Evolutionary conservation across 2,113 vertebrate genomes (phyloP), one percentile per base, ranked within the genome.

Genomic region (Abramis brama): DNA sequence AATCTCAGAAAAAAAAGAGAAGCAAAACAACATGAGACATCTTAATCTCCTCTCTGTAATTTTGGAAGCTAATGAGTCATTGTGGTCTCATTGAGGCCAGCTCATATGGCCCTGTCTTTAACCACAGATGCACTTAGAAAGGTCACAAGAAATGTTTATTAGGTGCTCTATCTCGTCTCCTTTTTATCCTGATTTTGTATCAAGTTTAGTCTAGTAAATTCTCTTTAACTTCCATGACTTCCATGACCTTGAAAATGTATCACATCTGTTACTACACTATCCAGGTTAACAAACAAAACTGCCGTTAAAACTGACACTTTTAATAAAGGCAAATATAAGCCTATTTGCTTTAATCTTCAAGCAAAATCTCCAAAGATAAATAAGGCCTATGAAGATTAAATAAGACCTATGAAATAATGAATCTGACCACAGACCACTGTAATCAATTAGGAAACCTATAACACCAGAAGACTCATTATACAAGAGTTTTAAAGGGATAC

Each of bases 41-140:
- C 39, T 6, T 27, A 55, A 13, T 33, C 2, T 64, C 50, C 12
- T 64, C 74, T 79, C 52, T 59, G 79, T 87, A 30, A 87, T 73
- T 83, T 71, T 70, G 62, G 19, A 87, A 71, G 76, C 75, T 87
- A 79, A 87, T 62, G 27, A 39, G 36, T 70, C 39, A 30, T n/a
- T 36, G 60, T 71, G 43, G 62, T 62, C 23, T 74, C 23, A 73
- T 83, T 62, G 30, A 62, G 47, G 50, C 2, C 27, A 30, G 25
- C 73, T 30, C 73, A 36, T 62, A 64, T 76, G 30, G 73, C 73
- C 21, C 43, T 47, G 23, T 25, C 30, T 76, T 62, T 6, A 27
- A 82, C 66, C 82, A 85, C 55, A 59, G 62, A 79, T 64, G 39
- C 66, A 68, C 60, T 83, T 83, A 6, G 45, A 19, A 47, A 45